Base-by-base conservation (phyloP, 2,113 vertebrate genomes). In the Caranx ignobilis region DNA sequence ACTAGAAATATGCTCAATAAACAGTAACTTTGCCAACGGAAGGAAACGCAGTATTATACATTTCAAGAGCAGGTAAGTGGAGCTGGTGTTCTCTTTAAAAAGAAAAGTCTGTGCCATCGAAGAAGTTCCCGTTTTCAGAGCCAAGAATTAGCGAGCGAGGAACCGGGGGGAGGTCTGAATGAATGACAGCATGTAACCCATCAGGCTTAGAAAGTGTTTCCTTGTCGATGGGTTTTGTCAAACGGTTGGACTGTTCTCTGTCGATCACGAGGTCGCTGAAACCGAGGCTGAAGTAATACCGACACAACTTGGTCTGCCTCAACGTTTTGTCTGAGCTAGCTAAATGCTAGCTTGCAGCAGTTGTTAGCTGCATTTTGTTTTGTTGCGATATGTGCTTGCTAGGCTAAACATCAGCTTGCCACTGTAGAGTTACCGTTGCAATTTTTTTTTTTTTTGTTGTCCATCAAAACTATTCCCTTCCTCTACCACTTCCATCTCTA, bases 31-130 rank as follows among this genome's bases (percentile, higher is more conserved):
- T 5, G 18, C 5, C 7, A 26, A 12, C 32, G 21, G 26, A 78
- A 68, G 6, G 15, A 31, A 67, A 50, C 9, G 5, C 61, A n/a
- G 2, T 26, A 1, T 34, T 67, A 11, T 18, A 19, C 57, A 8
- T 52, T 8, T n/a, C 1, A 11, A 54, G n/a, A 70, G 45, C 64
- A 82, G 91, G 92, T 94, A 86, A 89, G 87, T 2, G 2, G 8
- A 68, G 39, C 5, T 21, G 63, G 26, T 79, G 0, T 57, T 68
- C 9, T 63, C 1, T 39, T 13, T 10, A 37, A 15, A 21, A 86
- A 76, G 1, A 5, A 47, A 72, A 79, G 48, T 50, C 4, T 56
- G 16, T 61, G 52, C 41, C 39, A 62, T 45, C 3, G 32, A 39
- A 70, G 21, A 84, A 90, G 71, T 88, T 89, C 45, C 66, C 21